Evolutionary conservation across 2,888 invertebrate genomes (phyloP).

Genomic region (Congeria kusceri): DNA sequence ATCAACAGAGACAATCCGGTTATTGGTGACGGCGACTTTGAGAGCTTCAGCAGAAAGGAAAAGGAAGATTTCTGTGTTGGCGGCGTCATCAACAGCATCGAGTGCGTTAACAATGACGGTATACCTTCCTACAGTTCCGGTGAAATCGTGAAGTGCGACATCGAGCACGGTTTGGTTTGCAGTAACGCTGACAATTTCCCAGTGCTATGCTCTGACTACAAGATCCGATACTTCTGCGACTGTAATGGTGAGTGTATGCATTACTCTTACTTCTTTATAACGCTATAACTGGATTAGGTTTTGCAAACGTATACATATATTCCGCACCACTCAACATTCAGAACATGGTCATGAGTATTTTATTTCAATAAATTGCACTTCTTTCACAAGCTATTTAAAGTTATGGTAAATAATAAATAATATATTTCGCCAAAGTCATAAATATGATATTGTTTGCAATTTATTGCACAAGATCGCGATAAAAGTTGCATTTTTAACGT

Average conservation of each 20-base stretch:
- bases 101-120: constrained; percentile 75
- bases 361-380: no score
- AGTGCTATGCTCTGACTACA: constrained; percentile 79
- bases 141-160: constrained; percentile 75
- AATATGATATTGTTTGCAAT: no score
- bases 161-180: constrained; percentile 92
- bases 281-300: no score
- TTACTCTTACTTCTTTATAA: no score
- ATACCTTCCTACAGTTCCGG: constrained; percentile 69
- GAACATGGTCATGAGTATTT: no score
- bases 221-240: constrained; percentile 83
- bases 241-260: constrained; percentile 85
- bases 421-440: no score
- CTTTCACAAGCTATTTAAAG: no score
- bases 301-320: no score
- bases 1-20: constrained; percentile 74
- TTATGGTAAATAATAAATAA: no score
- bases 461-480: no score
- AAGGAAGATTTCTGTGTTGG: constrained; percentile 70
- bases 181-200: constrained; percentile 70
- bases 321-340: no score
- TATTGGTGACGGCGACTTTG: constrained; percentile 70
- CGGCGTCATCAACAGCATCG: constrained; percentile 76
- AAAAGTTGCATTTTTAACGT: no score
- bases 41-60: constrained; percentile 62